These are phyloP conservation scores for Copsychus sechellarum DNA, from an alignment of 2,113 vertebrate species.

Conservation along the genomic window DNA sequence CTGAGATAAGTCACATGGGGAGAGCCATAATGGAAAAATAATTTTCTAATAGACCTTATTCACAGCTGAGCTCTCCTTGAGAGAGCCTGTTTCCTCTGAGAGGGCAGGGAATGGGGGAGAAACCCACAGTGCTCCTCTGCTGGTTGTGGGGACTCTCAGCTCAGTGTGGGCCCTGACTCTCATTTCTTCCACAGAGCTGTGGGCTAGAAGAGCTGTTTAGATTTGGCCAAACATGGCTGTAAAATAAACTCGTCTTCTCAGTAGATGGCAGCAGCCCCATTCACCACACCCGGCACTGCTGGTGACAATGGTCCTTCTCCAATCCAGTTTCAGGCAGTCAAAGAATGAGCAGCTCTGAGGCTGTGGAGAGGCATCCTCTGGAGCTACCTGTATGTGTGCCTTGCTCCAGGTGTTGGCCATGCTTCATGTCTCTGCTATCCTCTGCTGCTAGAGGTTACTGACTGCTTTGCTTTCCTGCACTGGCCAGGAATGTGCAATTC, in stretches of 20 bases:
- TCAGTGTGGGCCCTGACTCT: background rate
- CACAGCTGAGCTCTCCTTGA: background rate
- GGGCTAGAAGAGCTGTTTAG: background rate
- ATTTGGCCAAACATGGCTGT: background rate
- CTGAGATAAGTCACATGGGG: background rate
- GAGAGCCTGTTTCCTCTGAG: background rate
- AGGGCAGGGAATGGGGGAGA: background rate
- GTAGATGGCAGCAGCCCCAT: background rate
- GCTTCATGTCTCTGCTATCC: rapidly evolving
- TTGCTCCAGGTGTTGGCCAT: background rate
- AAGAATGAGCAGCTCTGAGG: background rate
- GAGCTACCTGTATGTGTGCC: rapidly evolving
- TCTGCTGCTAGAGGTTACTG: background rate
- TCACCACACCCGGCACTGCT: background rate
- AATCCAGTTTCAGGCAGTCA: rapidly evolving
- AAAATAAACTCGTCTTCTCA: background rate
- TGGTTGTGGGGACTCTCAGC: background rate
- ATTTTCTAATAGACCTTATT: background rate
- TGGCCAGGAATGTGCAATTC: background rate
- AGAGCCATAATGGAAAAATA: background rate
- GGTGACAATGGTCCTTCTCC: background rate
- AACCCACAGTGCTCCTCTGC: background rate
- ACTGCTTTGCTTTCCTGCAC: background rate
- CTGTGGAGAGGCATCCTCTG: background rate
- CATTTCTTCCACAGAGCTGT: rapidly evolving